Evolutionary conservation across 2,888 invertebrate genomes (phyloP).

Genomic region (Helleia helle): DNA sequence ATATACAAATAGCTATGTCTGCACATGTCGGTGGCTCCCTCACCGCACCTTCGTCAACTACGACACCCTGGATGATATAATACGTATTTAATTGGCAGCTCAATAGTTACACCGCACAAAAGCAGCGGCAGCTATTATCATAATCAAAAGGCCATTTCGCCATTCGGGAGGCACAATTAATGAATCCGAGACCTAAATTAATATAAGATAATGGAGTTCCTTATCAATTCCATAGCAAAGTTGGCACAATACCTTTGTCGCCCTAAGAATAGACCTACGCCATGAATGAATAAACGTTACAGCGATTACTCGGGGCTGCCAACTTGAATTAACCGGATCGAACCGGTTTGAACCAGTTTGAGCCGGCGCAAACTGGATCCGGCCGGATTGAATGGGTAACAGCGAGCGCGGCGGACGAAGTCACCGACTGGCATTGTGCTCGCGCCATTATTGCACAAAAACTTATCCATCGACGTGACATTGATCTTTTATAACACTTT

Average conservation of each 20-base stretch:
- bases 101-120: slow-evolving; percentile 15
- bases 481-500: slow-evolving; percentile 7
- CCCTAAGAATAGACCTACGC: slow-evolving; percentile 21
- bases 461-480: slow-evolving; percentile 7
- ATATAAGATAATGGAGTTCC: slow-evolving; percentile 26
- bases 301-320: slow-evolving; percentile 30
- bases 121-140: slow-evolving; percentile 11
- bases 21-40: no score
- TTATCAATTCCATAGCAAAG: slow-evolving; percentile 15
- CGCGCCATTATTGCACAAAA: slow-evolving; percentile 4
- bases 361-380: slow-evolving; percentile 2
- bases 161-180: slow-evolving; percentile 15
- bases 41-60: no score
- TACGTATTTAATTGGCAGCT: slow-evolving; percentile 15
- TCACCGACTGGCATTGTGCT: slow-evolving; percentile 2
- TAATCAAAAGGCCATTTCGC: slow-evolving; percentile 17
- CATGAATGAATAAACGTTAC: slow-evolving; percentile 32
- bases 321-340: slow-evolving; percentile 38
- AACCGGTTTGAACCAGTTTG: slow-evolving; percentile 21
- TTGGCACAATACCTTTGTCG: slow-evolving; percentile 24
- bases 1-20: no score
- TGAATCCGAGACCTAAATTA: slow-evolving; percentile 30
- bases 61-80: slow-evolving; percentile 8
- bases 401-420: slow-evolving; percentile 2
- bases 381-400: slow-evolving; percentile 2